Conservation (phyloP, 2,888 invertebrate species). For the Sclerodermus sp. region DNA sequence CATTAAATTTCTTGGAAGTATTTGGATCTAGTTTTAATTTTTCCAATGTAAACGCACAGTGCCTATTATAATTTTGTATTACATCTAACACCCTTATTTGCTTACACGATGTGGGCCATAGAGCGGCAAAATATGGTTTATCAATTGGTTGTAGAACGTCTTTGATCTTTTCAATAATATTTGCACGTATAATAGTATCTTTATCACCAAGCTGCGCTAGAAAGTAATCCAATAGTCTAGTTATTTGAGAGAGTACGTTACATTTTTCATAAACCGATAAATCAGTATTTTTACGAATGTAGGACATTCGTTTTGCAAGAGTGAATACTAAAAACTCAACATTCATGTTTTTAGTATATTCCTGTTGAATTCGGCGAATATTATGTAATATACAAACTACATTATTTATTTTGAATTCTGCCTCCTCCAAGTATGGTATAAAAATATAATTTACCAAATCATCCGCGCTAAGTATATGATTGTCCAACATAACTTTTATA, state of each 20-base stretch:
- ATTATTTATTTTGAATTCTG: conserved; percentile 16
- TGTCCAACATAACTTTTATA: conserved; percentile 19
- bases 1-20: conserved; percentile 15
- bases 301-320: conserved; percentile 26
- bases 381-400: conserved; percentile 24
- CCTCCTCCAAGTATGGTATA: conserved; percentile 29
- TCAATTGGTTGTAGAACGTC: conserved; percentile 37
- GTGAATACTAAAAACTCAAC: conserved; percentile 15
- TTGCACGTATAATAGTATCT: conserved; percentile 1
- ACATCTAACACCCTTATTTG: conserved; percentile 23
- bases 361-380: conserved; percentile 17
- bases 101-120: conserved; percentile 14
- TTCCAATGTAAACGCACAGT: conserved; percentile 29
- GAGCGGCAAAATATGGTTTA: conserved; percentile 26
- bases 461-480: conserved; percentile 20
- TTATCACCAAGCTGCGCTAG: conserved; percentile 2
- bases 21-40: conserved; percentile 18
- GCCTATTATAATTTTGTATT: conserved; percentile 39
- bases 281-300: conserved; percentile 18
- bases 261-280: conserved; percentile 21
- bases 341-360: conserved; percentile 16
- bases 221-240: conserved; percentile 24
- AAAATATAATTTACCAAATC: conserved; percentile 40
- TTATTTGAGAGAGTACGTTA: conserved; percentile 24
- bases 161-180: conserved; percentile 22